These are phyloP conservation scores for Micromesistius poutassou DNA, from an alignment of 2,797 vertebrate species.

Conservation along the genomic window DNA sequence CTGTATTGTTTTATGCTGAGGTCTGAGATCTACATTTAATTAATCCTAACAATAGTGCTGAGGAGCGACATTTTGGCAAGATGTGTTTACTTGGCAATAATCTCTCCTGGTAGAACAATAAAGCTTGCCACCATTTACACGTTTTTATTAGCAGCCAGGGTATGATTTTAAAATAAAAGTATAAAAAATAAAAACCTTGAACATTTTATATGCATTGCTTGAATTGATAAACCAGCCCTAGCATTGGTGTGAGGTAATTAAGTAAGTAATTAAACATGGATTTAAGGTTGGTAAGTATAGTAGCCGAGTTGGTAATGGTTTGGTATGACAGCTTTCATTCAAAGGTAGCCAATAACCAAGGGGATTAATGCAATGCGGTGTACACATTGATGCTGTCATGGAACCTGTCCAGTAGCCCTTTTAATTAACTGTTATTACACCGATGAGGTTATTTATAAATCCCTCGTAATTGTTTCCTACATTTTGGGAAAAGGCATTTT, in stretches of 20 bases:
- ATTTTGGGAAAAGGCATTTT: background rate
- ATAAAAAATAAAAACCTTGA: background rate
- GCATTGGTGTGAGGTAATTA: background rate
- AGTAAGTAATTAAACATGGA: background rate
- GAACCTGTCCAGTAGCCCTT: background rate
- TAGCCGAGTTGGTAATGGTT: background rate
- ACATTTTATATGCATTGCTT: background rate
- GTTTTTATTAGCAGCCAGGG: background rate
- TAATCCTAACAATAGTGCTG: conserved; percentile 27
- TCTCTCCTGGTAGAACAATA: conserved; percentile 10
- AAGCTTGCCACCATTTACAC: background rate
- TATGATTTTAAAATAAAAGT: background rate
- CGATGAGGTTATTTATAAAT: background rate
- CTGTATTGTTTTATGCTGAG: conserved; percentile 26
- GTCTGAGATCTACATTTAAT: background rate
- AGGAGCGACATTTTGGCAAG: background rate
- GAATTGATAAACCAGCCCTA: background rate
- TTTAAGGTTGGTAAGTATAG: background rate
- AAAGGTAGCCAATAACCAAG: background rate
- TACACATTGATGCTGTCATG: background rate
- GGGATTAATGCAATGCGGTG: background rate
- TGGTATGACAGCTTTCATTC: background rate
- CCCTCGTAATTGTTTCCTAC: conserved; percentile 1
- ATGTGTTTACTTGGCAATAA: background rate
- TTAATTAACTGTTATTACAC: background rate